Evolutionary conservation across 2,113 vertebrate species (phyloP).

Genomic region (Sylvilagus bachmani): DNA sequence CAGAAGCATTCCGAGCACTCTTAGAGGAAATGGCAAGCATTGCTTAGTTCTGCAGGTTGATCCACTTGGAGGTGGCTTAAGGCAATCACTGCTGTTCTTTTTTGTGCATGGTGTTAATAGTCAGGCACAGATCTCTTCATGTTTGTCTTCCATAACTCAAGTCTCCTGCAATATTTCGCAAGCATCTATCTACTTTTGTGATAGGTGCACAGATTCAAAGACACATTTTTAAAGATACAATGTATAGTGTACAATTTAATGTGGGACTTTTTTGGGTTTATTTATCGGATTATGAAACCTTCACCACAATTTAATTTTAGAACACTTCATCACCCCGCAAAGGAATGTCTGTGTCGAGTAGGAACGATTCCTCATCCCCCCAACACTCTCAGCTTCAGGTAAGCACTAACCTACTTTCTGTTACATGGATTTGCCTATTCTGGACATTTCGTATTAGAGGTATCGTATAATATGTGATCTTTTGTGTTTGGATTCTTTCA

Average conservation of each 20-base stretch:
- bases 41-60: neutral
- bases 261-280: neutral
- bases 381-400: neutral
- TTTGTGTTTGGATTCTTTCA: conserved; percentile 36
- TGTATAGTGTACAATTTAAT: neutral
- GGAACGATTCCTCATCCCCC: neutral
- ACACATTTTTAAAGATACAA: conserved; percentile 6
- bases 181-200: neutral
- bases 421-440: conserved; percentile 42
- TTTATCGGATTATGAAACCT: neutral
- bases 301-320: conserved; percentile 1
- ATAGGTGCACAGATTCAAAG: neutral
- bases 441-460: neutral
- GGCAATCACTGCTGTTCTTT: neutral
- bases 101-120: neutral
- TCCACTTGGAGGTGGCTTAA: neutral
- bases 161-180: neutral
- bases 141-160: neutral
- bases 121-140: neutral
- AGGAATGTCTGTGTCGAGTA: neutral
- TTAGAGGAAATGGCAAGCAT: neutral
- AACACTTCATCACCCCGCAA: neutral
- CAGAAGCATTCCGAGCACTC: neutral
- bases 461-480: neutral
- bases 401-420: conserved; percentile 1